These are phyloP conservation scores for Alviniconcha marisindica DNA, from an alignment of 1,140 invertebrate genomes.

Conservation along the genomic window DNA sequence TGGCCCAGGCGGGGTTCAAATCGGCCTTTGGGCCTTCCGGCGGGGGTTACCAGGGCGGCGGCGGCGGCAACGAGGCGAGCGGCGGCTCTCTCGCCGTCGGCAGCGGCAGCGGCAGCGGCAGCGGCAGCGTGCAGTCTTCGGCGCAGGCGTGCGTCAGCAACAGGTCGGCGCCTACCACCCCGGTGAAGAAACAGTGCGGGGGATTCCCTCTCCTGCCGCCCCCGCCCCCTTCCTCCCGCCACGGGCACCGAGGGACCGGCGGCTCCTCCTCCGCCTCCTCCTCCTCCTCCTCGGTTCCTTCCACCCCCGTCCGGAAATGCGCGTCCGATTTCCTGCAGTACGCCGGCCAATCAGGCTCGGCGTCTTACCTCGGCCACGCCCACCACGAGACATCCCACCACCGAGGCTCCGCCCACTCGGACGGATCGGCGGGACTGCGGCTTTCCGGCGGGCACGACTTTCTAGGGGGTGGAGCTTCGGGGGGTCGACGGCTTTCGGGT, in stretches of 20 bases:
- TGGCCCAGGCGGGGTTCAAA: neutral
- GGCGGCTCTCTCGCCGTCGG: too few relatives aligned
- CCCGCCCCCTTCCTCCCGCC: neutral
- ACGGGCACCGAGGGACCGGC: neutral
- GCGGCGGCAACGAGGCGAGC: too few relatives aligned
- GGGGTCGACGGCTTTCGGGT: neutral
- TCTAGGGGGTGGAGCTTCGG: neutral
- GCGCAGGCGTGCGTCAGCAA: neutral
- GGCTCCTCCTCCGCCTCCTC: neutral
- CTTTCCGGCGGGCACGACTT: neutral
- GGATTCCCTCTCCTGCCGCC: neutral
- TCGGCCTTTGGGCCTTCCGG: neutral
- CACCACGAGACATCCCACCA: neutral
- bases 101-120: too few relatives aligned
- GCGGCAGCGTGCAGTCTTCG: neutral
- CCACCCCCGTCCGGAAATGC: conserved; percentile 16
- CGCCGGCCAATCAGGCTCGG: neutral
- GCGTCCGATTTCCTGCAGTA: conserved; percentile 9
- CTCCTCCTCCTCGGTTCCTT: conserved; percentile 1
- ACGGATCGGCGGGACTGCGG: neutral
- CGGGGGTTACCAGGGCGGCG: too few relatives aligned
- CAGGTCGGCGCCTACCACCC: conserved; percentile 26
- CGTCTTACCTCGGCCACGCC: neutral
- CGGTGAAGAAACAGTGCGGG: neutral
- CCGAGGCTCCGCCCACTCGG: conserved; percentile 2